A percentile compares a stretch with the other conserved stretches of the same genome.
Evolutionary conservation across 2,797 vertebrate species (phyloP).

Genomic region (Anniella stebbinsi): DNA sequence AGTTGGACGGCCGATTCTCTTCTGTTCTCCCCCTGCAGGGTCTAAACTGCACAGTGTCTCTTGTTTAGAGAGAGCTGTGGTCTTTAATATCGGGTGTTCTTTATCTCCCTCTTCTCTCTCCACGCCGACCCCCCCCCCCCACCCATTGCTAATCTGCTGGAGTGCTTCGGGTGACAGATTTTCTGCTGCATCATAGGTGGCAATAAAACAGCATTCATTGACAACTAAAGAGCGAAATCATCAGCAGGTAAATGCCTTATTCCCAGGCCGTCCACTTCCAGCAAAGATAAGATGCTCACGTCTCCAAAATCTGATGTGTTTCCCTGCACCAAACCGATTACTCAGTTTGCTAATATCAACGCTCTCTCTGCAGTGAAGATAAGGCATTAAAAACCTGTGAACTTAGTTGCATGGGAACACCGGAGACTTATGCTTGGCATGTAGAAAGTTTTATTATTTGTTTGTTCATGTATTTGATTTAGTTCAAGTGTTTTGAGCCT

Average conservation of each 20-base stretch:
- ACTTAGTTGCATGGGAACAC: background rate
- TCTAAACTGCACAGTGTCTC: background rate
- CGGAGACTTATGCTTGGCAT: background rate
- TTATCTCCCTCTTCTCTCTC: background rate
- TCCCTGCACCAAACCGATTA: background rate
- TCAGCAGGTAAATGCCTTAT: slow-evolving; percentile 60
- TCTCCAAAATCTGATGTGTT: slow-evolving; percentile 23
- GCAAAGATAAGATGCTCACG: slow-evolving; percentile 33
- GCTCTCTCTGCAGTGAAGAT: background rate
- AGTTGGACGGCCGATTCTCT: background rate
- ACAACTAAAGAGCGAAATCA: slow-evolving; percentile 37
- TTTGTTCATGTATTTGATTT: no score
- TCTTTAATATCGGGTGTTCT: background rate
- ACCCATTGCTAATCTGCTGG: background rate
- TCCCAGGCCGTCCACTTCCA: slow-evolving; percentile 44
- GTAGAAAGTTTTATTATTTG: no score
- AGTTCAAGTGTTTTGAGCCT: background rate
- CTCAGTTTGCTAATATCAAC: background rate
- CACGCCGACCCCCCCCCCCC: background rate
- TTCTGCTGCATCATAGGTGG: rapidly evolving
- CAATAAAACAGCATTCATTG: slow-evolving; percentile 5
- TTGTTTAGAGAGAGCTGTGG: background rate
- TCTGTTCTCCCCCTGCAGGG: background rate
- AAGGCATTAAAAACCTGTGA: slow-evolving; percentile 12
- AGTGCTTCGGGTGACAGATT: background rate